Base-by-base conservation (phyloP, 2,888 invertebrate species). In the Hirtodrosophila confusa region DNA sequence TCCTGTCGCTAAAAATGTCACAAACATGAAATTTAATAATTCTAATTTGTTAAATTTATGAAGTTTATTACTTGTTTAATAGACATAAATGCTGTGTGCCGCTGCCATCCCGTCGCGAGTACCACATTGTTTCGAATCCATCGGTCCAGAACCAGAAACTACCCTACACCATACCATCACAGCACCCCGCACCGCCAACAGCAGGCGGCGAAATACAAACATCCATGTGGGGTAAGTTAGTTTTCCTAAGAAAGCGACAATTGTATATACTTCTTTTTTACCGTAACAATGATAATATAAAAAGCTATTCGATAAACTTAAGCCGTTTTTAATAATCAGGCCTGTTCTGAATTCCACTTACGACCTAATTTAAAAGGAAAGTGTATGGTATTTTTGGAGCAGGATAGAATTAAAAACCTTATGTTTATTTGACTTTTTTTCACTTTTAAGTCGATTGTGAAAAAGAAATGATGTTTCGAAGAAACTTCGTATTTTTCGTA, bases 21-120 rank as follows among this genome's bases (percentile, higher is more conserved):
- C 45, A 74, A 60, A 75, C 85, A 86, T 75, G 61, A 80, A 80
- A 86, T 86, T 78, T 82, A 80, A 84, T 78, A 84, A 80, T 75
- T 86, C 68, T 69, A 86, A 80, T 86, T 84, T 84, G 62, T 51
- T 55, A 54, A 83, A 77, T 86, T 82, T 78, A 78, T 78, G 65
- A 86, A 86, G 73, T 83, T 83, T 82, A 82, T 86, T 75, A 75
- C 75, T 69, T 53, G 75, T 73, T 77, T 73, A 83, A 83, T 75
- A 69, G 77, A 72, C 75, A 75, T 75, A 76, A 83, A 63, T 65
- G 69, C 62, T 61, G 54, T 41, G 58, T 53, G 58, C 58, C 53
- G 44, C 54, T 69, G 70, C 70, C 71, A 49, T 43, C 47, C 56
- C 47, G 50, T 37, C 17, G 48, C 11, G 45, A 8, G 44, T 9